Conservation (phyloP, 1,140 invertebrate species). For the Drosophila serrata region DNA sequence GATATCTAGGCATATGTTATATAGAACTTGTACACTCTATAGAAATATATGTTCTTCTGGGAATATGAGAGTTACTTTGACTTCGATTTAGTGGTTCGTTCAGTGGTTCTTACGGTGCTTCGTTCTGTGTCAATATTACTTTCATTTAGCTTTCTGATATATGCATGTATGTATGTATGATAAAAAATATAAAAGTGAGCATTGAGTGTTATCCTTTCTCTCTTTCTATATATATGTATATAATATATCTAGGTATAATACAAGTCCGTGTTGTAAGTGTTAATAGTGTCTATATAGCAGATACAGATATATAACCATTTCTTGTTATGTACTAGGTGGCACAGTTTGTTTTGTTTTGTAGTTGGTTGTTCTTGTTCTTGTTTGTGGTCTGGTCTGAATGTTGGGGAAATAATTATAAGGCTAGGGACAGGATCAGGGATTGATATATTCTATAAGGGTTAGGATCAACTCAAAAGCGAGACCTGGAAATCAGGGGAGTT, state of each 20-base stretch:
- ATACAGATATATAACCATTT: constrained; percentile 79
- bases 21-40: constrained; percentile 52
- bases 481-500: constrained; percentile 62
- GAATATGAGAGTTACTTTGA: constrained; percentile 24
- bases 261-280: constrained; percentile 55
- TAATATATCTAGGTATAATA: constrained; percentile 52
- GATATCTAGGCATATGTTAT: constrained; percentile 35
- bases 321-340: constrained; percentile 83
- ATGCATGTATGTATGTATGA: constrained; percentile 63
- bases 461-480: constrained; percentile 65
- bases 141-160: constrained; percentile 50
- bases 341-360: constrained; percentile 76
- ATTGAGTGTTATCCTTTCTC: constrained; percentile 60
- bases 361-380: constrained; percentile 41
- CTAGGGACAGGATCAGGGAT: not conserved
- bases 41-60: constrained; percentile 46
- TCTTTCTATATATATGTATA: constrained; percentile 36
- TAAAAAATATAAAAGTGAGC: constrained; percentile 82
- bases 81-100: constrained; percentile 48
- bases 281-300: constrained; percentile 59
- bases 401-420: not conserved
- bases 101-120: constrained; percentile 76
- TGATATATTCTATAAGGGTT: constrained; percentile 34
- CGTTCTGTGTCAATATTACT: constrained; percentile 36
- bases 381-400: constrained; percentile 62